Conservation (phyloP, 2,113 vertebrate genomes). For the Zeus faber region DNA sequence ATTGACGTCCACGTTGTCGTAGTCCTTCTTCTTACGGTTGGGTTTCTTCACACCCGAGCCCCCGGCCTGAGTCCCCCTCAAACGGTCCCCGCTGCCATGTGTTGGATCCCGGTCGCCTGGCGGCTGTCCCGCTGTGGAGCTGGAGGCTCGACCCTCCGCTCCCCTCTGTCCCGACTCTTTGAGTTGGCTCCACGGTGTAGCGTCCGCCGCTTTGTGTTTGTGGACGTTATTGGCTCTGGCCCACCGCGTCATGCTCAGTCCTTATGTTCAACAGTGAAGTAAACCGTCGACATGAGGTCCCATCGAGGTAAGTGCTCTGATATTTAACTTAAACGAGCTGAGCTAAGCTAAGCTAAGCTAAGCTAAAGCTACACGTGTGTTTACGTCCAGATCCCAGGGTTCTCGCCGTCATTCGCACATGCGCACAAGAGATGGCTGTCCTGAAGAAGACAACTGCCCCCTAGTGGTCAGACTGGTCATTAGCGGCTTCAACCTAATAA, state of each 20-base stretch:
- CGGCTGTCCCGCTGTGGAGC: neutral
- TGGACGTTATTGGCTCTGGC: constrained; percentile 77
- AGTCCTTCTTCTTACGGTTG: constrained; percentile 79
- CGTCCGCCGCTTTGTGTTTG: constrained; percentile 72
- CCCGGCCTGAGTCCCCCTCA: constrained; percentile 40
- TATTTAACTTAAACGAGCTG: too few relatives aligned
- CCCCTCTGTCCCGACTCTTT: constrained; percentile 20
- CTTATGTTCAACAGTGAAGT: neutral
- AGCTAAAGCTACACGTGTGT: too few relatives aligned
- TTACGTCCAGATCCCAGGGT: too few relatives aligned
- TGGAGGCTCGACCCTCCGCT: neutral
- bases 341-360: too few relatives aligned
- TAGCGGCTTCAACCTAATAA: too few relatives aligned
- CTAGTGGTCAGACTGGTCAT: too few relatives aligned
- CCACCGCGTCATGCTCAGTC: constrained; percentile 86
- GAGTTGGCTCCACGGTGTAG: constrained; percentile 86
- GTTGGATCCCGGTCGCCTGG: constrained; percentile 8
- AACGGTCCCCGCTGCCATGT: constrained; percentile 1
- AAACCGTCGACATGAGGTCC: too few relatives aligned
- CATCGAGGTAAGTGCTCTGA: too few relatives aligned
- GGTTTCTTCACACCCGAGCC: constrained; percentile 55
- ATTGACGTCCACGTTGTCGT: constrained; percentile 84
- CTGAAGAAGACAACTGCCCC: too few relatives aligned
- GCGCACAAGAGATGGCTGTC: too few relatives aligned
- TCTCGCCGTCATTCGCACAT: too few relatives aligned